phyloP scores from a whole-genome alignment of 2,113 vertebrate genomes.

The Clupea harengus region DNA sequence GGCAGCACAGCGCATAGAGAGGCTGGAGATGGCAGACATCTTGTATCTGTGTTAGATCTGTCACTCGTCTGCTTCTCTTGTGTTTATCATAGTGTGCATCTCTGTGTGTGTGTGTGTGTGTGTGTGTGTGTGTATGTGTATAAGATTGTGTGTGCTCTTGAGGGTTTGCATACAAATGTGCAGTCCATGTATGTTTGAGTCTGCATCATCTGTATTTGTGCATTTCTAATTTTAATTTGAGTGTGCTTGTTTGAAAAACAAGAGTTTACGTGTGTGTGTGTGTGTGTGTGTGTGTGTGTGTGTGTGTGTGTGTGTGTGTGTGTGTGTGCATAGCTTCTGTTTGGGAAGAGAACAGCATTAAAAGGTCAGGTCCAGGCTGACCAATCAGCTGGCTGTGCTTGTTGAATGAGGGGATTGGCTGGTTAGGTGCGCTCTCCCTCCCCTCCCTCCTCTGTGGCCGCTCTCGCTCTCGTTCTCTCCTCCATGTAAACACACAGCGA shows the following conservation, averaged over 20 bases:
- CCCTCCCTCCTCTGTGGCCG: background rate
- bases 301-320: background rate
- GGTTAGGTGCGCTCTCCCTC: background rate
- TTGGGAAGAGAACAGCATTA: slow-evolving; percentile 8
- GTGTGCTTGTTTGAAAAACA: background rate
- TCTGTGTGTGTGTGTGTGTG: background rate
- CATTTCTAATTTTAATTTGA: background rate
- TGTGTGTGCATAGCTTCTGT: background rate
- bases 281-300: background rate
- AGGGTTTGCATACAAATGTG: background rate
- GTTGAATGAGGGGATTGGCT: slow-evolving; percentile 26
- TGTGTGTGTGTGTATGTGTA: background rate
- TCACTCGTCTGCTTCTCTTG: background rate
- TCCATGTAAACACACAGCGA: slow-evolving; percentile 34
- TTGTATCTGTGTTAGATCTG: background rate
- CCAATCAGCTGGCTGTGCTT: slow-evolving; percentile 29
- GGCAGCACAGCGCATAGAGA: background rate
- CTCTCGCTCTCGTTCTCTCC: slow-evolving; percentile 17
- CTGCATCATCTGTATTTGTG: background rate
- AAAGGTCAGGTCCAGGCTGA: slow-evolving; percentile 43
- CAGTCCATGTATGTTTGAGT: background rate
- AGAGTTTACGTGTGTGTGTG: background rate
- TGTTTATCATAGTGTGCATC: background rate
- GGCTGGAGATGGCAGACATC: background rate
- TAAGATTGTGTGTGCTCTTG: background rate